Evolutionary conservation across 1,140 invertebrate species (phyloP).

Genomic region (Portunus trituberculatus): DNA sequence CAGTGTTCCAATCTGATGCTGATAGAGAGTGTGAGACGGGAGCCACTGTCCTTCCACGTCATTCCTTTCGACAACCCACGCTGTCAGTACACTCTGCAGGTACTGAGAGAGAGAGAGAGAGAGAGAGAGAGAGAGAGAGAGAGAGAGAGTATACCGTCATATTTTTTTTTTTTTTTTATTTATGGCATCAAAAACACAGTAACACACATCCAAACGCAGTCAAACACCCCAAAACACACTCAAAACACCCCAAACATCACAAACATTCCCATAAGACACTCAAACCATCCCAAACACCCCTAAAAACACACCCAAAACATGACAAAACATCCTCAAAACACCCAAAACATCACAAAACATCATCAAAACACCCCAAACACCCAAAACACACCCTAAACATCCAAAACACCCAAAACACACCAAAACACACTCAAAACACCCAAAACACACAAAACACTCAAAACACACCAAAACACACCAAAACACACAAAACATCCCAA

Average conservation of each 20-base stretch:
- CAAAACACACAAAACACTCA: not conserved
- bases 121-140: too few relatives aligned
- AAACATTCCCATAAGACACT: too few relatives aligned
- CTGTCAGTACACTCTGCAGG: slow-evolving; percentile 93
- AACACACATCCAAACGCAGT: too few relatives aligned
- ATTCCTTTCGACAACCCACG: slow-evolving; percentile 97
- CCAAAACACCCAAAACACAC: too few relatives aligned
- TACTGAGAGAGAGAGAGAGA: slow-evolving; percentile 78
- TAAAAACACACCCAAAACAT: not conserved
- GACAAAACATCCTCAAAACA: not conserved
- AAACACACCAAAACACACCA: too few relatives aligned
- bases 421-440: not conserved
- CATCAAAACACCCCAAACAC: not conserved
- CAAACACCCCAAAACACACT: too few relatives aligned
- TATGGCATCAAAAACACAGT: too few relatives aligned
- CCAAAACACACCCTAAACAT: too few relatives aligned
- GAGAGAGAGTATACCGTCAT: too few relatives aligned
- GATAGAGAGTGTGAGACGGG: slow-evolving; percentile 95
- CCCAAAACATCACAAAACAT: not conserved
- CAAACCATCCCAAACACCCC: not conserved
- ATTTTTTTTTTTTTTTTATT: too few relatives aligned
- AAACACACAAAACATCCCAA: not conserved
- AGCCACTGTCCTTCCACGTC: slow-evolving; percentile 96
- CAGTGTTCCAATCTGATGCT: slow-evolving; percentile 98
- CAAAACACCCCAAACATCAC: too few relatives aligned